A percentile compares a stretch with the other conserved stretches of the same genome.
These are phyloP conservation scores for Seriola dumerili DNA, from an alignment of 2,113 vertebrate genomes.

Conservation along the genomic window DNA sequence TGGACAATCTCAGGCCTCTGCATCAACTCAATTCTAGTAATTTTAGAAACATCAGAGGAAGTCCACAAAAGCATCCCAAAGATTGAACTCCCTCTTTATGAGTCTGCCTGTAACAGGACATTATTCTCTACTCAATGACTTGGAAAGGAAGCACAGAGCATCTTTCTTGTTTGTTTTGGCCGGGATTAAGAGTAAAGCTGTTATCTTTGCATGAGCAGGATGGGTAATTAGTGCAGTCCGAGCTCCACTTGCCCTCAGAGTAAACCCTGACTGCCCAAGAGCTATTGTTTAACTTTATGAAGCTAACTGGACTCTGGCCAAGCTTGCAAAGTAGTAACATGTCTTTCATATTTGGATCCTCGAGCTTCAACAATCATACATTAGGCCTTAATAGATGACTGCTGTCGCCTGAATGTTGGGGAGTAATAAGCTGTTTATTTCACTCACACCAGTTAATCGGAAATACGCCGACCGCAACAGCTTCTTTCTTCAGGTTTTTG, in stretches of 20 bases:
- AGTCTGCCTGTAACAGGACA: slow-evolving; percentile 16
- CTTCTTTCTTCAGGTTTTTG: slow-evolving; percentile 19
- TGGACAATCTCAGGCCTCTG: slow-evolving; percentile 7
- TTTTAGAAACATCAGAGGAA: slow-evolving; percentile 19
- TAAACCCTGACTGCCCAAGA: slow-evolving; percentile 42
- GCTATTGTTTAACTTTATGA: slow-evolving; percentile 33
- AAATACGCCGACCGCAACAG: background rate
- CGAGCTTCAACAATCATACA: background rate
- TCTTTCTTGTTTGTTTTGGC: slow-evolving; percentile 64
- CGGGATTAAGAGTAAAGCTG: slow-evolving; percentile 63
- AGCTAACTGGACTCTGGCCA: slow-evolving; percentile 43
- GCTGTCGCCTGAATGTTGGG: slow-evolving; percentile 15
- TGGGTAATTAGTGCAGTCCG: slow-evolving; percentile 63
- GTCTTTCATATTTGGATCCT: slow-evolving; percentile 38
- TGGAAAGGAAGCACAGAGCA: slow-evolving; percentile 47
- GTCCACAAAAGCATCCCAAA: slow-evolving; percentile 6
- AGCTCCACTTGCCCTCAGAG: slow-evolving; percentile 46
- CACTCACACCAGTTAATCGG: background rate
- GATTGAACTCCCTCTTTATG: background rate
- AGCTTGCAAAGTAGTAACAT: slow-evolving; percentile 20
- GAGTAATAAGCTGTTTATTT: slow-evolving; percentile 3
- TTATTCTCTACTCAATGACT: slow-evolving; percentile 31
- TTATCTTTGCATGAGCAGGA: slow-evolving; percentile 68
- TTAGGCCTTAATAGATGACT: background rate
- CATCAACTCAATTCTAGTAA: slow-evolving; percentile 35